Evolutionary conservation across 2,888 invertebrate genomes (phyloP).

Genomic region (Aporophyla nigra): DNA sequence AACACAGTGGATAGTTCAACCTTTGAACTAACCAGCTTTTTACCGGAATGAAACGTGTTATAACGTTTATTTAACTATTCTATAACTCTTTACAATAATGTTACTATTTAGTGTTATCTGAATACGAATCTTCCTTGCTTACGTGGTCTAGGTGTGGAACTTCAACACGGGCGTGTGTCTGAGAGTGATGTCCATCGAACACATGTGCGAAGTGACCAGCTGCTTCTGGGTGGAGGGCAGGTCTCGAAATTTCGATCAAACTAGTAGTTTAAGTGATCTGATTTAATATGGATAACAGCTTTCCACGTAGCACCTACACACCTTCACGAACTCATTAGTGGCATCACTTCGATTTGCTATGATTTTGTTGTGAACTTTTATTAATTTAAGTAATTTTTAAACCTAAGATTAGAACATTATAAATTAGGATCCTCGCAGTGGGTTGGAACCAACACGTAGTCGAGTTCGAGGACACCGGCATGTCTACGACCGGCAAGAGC

Average conservation of each 20-base stretch:
- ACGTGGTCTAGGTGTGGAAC: slow-evolving; percentile 93
- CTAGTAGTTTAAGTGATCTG: background rate
- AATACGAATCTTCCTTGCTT: no score
- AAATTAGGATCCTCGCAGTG: slow-evolving; percentile 92
- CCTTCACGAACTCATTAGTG: background rate
- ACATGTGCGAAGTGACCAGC: slow-evolving; percentile 91
- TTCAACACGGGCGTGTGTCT: slow-evolving; percentile 95
- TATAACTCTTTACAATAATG: no score
- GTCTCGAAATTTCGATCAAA: slow-evolving; percentile 58
- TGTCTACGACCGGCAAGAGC: slow-evolving; percentile 91
- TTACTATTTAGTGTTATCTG: no score
- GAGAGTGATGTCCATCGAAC: slow-evolving; percentile 92
- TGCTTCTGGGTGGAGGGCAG: slow-evolving; percentile 91
- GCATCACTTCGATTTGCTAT: background rate
- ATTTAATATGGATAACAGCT: background rate
- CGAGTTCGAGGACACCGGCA: slow-evolving; percentile 91
- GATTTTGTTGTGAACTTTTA: background rate
- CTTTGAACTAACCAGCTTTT: no score
- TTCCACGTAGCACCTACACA: background rate
- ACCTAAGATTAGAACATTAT: background rate
- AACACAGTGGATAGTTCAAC: no score
- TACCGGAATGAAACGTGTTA: no score
- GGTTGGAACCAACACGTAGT: slow-evolving; percentile 95
- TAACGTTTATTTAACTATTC: no score
- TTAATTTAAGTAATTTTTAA: background rate